Evolutionary conservation across 2,797 vertebrate genomes (phyloP), one percentile per base, ranked within the genome.

Genomic region (Cetoscarus ocellatus): DNA sequence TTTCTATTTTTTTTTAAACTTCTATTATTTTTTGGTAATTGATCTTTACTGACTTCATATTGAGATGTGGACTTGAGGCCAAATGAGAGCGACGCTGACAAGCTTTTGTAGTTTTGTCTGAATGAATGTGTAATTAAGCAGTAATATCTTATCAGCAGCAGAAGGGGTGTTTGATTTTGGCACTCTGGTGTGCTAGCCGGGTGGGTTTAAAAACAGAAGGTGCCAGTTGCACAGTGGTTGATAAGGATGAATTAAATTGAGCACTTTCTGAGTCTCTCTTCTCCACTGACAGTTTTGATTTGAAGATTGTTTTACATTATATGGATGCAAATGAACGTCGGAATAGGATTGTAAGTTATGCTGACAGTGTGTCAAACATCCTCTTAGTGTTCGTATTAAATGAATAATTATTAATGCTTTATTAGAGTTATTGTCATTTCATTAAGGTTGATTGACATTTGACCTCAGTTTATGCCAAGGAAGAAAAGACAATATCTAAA

Each of bases 391-490:
- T 65, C 13, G 54, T 12, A 17, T 43, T 45, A 48, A 67, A 42
- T 63, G 6, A 67, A 55, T 12, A 67, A 60, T 36, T 66, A 50
- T 19, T 40, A 71, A 47, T 62, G 52, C 9, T 27, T 6, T 47
- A 44, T 69, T 51, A 48, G 11, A 39, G 27, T 57, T 17, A 10
- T n/a, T 27, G 36, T 65, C 58, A 18, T 81, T 74, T 82, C 59
- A 72, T 35, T 39, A 49, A 60, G 18, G 65, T 48, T 73, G 67
- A 86, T 48, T 73, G 67, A 86, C 52, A 73, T 50, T 70, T 49
- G 71, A 80, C 74, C 82, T 86, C 67, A 73, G 80, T 61, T 55
- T 70, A 86, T 84, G 88, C 90, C 87, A 90, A 91, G 86, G 84
- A 89, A 83, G 9, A 39, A 73, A 55, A 80, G 66, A 86, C 67